A percentile compares a stretch with the other conserved stretches of the same genome.
Evolutionary conservation across 2,797 vertebrate genomes (phyloP).

Genomic region (Sebastes glaucus): DNA sequence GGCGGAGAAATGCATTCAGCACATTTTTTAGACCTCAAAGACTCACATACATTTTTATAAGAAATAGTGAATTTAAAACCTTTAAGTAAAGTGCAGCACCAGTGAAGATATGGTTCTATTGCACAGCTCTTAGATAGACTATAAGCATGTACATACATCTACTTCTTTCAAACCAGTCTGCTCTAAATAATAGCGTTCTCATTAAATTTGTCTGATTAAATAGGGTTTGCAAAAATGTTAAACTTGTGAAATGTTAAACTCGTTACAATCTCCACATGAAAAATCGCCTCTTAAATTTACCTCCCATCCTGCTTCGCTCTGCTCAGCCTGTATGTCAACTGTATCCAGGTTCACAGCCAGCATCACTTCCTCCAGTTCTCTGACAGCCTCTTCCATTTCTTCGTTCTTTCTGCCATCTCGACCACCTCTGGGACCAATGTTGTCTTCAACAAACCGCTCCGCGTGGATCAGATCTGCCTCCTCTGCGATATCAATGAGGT

Average conservation of each 20-base stretch:
- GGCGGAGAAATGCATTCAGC: neutral
- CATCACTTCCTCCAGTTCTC: conserved; percentile 73
- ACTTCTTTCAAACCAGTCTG: neutral
- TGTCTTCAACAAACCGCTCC: conserved; percentile 88
- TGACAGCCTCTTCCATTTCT: conserved; percentile 50
- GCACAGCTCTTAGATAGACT: neutral
- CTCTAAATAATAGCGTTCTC: neutral
- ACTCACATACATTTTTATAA: neutral
- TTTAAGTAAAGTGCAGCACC: neutral
- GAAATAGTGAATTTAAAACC: neutral
- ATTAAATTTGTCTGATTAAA: neutral
- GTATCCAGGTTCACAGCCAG: conserved; percentile 84
- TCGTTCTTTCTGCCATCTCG: conserved; percentile 1
- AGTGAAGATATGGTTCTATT: neutral
- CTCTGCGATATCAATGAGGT: conserved; percentile 85
- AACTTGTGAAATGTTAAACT: neutral
- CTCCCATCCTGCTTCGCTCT: conserved; percentile 64
- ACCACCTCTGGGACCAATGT: conserved; percentile 41
- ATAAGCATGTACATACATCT: neutral
- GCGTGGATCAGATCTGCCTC: conserved; percentile 90
- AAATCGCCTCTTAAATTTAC: conserved; percentile 55
- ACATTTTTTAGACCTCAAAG: neutral
- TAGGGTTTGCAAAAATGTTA: neutral
- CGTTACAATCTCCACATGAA: neutral
- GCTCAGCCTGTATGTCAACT: conserved; percentile 29